phyloP scores from a whole-genome alignment of 2,113 vertebrate species.

The Centropus unirufus region DNA sequence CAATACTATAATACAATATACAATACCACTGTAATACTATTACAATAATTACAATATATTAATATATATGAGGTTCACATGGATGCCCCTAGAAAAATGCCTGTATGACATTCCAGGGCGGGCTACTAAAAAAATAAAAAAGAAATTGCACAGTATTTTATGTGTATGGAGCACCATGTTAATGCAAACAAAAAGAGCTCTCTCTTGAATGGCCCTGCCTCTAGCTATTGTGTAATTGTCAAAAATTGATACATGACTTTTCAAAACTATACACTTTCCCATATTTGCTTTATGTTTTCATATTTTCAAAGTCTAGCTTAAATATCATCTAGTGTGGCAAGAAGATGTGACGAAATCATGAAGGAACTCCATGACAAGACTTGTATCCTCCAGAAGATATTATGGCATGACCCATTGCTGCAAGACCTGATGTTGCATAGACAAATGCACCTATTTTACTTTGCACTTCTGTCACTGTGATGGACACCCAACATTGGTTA shows the following conservation, averaged over 20 bases:
- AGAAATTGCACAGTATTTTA: background rate
- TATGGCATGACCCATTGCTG: background rate
- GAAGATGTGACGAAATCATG: background rate
- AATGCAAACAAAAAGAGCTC: background rate
- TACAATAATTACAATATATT: no score
- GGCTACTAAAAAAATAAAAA: background rate
- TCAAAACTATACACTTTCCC: background rate
- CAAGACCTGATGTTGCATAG: background rate
- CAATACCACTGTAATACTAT: no score
- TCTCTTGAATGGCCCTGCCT: background rate
- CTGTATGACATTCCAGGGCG: background rate
- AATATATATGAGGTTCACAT: background rate
- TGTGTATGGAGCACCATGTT: fast-evolving
- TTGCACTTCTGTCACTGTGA: background rate
- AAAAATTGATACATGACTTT: background rate
- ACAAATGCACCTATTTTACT: background rate
- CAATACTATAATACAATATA: no score
- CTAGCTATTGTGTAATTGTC: background rate
- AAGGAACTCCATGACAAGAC: background rate
- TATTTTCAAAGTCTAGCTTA: background rate
- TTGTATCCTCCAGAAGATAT: background rate
- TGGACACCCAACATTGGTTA: background rate
- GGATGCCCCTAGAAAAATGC: background rate
- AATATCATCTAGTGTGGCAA: background rate
- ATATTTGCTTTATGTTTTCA: background rate